Evolutionary conservation across 2,113 vertebrate genomes (phyloP).

Genomic region (Pterophyllum scalare): DNA sequence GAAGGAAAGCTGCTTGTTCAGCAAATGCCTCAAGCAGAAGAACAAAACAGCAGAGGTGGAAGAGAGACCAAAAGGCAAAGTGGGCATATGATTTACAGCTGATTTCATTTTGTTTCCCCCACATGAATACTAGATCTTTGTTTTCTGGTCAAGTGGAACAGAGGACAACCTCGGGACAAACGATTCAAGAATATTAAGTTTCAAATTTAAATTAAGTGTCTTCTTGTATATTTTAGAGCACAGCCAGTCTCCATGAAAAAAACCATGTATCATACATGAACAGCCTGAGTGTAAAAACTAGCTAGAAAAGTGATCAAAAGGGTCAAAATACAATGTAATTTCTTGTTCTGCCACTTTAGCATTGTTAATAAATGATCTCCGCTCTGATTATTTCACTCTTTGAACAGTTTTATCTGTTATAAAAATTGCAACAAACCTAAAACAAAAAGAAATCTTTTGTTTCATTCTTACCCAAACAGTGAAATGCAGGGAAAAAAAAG

Average conservation of each 20-base stretch:
- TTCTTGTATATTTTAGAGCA: neutral
- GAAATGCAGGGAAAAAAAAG: neutral
- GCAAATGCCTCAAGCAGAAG: constrained; percentile 30
- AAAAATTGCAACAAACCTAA: neutral
- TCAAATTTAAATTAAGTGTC: neutral
- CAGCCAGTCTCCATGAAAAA: neutral
- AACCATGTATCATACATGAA: too few relatives aligned
- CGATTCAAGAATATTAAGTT: neutral
- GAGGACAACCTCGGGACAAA: neutral
- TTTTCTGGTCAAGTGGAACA: neutral
- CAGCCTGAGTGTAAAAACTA: neutral
- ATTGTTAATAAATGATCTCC: neutral
- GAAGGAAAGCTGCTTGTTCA: constrained; percentile 48
- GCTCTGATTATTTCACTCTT: neutral
- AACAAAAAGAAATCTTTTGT: neutral
- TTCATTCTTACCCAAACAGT: neutral
- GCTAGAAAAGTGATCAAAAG: neutral
- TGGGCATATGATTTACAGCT: constrained; percentile 13
- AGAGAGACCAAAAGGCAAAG: constrained; percentile 3
- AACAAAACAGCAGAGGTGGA: constrained; percentile 27
- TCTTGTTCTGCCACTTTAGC: neutral
- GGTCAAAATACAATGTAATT: neutral
- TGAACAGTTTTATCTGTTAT: neutral
- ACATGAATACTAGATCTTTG: neutral
- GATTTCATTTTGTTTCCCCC: neutral